A percentile compares a stretch with the other conserved stretches of the same genome.
phyloP scores from a whole-genome alignment of 2,113 vertebrate genomes.

The Caretta caretta region DNA sequence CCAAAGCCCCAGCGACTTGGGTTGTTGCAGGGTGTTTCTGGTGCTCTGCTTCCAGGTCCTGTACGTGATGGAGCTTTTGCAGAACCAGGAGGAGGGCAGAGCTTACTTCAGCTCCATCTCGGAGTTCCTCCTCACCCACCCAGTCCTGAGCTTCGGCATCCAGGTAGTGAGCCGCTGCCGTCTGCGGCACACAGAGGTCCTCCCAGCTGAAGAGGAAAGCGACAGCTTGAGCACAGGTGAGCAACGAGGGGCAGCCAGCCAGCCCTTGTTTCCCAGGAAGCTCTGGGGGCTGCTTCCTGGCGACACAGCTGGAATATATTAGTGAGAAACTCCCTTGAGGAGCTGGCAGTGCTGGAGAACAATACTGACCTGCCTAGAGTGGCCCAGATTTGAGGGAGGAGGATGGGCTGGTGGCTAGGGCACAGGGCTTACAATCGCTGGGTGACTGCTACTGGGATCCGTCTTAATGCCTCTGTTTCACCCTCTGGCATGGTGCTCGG shows the following conservation, averaged over 20 bases:
- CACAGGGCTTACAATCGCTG: background rate
- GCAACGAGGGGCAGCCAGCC: background rate
- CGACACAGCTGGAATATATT: background rate
- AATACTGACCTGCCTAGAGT: background rate
- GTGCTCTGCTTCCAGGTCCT: constrained; percentile 84
- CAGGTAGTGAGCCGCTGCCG: constrained; percentile 91
- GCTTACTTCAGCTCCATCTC: constrained; percentile 97
- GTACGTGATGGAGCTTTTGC: constrained; percentile 96
- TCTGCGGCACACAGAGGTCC: constrained; percentile 91
- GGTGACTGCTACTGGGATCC: background rate
- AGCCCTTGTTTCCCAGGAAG: background rate
- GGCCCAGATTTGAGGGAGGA: background rate
- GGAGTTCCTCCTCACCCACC: constrained; percentile 97
- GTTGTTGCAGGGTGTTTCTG: background rate
- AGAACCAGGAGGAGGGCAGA: constrained; percentile 93
- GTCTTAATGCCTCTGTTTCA: too few relatives aligned
- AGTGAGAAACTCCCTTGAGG: background rate
- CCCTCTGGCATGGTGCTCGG: background rate
- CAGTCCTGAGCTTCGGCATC: constrained; percentile 96
- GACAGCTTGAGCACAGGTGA: constrained; percentile 89
- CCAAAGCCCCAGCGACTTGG: background rate
- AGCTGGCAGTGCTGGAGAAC: background rate
- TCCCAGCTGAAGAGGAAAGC: constrained; percentile 93
- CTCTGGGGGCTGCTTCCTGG: background rate
- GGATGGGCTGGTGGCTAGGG: background rate